Evolutionary conservation across 2,888 invertebrate species (phyloP).

Genomic region (Drosophila pullipes): DNA sequence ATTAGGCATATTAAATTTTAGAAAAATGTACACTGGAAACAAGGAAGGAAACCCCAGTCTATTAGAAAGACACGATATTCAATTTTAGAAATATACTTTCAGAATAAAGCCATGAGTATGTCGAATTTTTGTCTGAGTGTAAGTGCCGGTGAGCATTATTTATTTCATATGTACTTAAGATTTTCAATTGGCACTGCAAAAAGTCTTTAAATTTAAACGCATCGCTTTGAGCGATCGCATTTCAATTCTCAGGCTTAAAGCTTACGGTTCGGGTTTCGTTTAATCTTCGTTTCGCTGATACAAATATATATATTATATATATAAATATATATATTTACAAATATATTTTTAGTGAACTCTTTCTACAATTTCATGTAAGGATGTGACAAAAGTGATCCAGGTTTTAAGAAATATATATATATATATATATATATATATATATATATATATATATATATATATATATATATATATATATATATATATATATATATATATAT

Average conservation of each 20-base stretch:
- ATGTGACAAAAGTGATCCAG: constrained; percentile 10
- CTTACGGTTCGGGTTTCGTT: constrained; percentile 21
- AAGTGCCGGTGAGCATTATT: constrained; percentile 42
- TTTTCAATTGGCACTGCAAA: constrained; percentile 19
- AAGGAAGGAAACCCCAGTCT: background rate
- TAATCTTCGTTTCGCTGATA: background rate
- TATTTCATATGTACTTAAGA: constrained; percentile 49
- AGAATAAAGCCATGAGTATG: background rate
- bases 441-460: no score
- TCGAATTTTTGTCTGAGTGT: background rate
- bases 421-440: no score
- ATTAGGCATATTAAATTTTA: no score
- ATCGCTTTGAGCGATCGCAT: constrained; percentile 42
- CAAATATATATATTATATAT: background rate
- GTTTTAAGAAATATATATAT: background rate
- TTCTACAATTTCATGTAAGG: constrained; percentile 30
- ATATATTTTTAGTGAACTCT: background rate
- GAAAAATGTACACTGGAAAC: no score
- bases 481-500: no score
- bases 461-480: no score
- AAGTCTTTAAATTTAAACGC: constrained; percentile 69
- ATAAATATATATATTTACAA: background rate
- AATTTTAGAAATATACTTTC: background rate
- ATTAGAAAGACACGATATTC: background rate
- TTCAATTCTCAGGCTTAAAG: constrained; percentile 41